These are phyloP conservation scores for Phaenicophaeus curvirostris DNA, from an alignment of 2,797 vertebrate species.

Conservation along the genomic window DNA sequence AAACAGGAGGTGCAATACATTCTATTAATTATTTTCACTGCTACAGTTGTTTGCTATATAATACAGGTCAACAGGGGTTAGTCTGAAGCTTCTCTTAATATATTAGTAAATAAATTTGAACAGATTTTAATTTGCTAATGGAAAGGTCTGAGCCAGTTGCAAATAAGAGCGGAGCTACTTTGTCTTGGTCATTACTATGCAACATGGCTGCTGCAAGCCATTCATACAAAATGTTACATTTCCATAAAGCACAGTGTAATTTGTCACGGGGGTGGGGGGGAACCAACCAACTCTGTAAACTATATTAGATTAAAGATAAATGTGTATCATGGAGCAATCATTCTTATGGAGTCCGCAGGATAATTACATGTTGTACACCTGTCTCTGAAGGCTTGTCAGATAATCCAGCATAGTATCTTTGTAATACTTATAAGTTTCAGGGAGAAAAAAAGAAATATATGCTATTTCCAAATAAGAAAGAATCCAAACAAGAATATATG, in stretches of 20 bases:
- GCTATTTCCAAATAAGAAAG: not conserved
- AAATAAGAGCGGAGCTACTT: constrained; percentile 76
- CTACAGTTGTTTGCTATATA: constrained; percentile 79
- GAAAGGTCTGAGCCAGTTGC: constrained; percentile 80
- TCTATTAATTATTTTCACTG: constrained; percentile 81
- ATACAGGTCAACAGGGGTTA: constrained; percentile 77
- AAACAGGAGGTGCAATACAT: constrained; percentile 79
- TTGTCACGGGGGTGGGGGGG: constrained; percentile 64
- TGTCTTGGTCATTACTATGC: constrained; percentile 82
- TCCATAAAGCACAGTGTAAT: constrained; percentile 83
- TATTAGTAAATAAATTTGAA: constrained; percentile 87
- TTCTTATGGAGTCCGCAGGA: constrained; percentile 48
- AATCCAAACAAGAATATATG: not conserved
- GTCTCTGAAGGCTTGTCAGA: constrained; percentile 67
- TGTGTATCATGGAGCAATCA: constrained; percentile 61
- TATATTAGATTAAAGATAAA: constrained; percentile 77
- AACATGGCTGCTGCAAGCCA: constrained; percentile 67
- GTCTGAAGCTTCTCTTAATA: constrained; percentile 81
- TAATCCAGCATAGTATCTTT: constrained; percentile 33
- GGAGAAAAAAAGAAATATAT: not conserved
- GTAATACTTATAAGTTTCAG: not conserved
- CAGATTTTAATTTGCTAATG: constrained; percentile 86
- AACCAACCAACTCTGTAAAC: constrained; percentile 58
- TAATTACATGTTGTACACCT: constrained; percentile 73
- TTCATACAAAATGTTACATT: constrained; percentile 87